Conservation (phyloP, 2,113 vertebrate species). For the Cardinalis cardinalis region DNA sequence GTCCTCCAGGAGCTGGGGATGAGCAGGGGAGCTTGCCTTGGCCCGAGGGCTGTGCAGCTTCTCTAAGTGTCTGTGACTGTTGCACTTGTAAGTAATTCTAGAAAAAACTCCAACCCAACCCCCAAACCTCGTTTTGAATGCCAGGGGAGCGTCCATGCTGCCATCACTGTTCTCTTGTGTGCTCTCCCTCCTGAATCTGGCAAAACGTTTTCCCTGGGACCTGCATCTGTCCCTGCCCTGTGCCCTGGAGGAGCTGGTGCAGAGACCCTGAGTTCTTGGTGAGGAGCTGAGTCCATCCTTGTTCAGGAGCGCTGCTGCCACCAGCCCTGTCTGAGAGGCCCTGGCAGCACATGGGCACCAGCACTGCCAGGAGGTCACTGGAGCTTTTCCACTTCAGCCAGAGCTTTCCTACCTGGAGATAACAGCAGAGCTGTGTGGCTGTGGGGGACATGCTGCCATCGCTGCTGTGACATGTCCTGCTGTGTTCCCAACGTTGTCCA, state of each 20-base stretch:
- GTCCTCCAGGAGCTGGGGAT: not conserved
- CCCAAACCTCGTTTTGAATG: fast-evolving
- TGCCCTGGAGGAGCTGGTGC: no score
- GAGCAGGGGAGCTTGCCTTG: not conserved
- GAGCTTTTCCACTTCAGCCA: not conserved
- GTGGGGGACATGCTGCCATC: fast-evolving
- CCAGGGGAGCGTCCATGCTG: not conserved
- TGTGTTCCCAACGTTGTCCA: conserved; percentile 41
- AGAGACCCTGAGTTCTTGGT: not conserved
- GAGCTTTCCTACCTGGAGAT: not conserved
- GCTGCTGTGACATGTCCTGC: not conserved
- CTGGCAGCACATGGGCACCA: no score
- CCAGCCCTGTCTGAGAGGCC: fast-evolving
- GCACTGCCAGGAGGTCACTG: fast-evolving
- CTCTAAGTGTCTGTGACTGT: not conserved
- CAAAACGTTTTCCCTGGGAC: fast-evolving
- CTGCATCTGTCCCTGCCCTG: not conserved
- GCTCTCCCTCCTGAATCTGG: not conserved
- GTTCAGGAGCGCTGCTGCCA: not conserved
- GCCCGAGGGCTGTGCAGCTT: not conserved
- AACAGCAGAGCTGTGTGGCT: not conserved
- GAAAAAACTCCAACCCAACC: fast-evolving
- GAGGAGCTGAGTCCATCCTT: fast-evolving
- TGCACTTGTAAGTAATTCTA: not conserved
- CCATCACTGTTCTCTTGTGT: not conserved